These are phyloP conservation scores for Amiota communis DNA, from an alignment of 2,888 invertebrate species.

Conservation along the genomic window DNA sequence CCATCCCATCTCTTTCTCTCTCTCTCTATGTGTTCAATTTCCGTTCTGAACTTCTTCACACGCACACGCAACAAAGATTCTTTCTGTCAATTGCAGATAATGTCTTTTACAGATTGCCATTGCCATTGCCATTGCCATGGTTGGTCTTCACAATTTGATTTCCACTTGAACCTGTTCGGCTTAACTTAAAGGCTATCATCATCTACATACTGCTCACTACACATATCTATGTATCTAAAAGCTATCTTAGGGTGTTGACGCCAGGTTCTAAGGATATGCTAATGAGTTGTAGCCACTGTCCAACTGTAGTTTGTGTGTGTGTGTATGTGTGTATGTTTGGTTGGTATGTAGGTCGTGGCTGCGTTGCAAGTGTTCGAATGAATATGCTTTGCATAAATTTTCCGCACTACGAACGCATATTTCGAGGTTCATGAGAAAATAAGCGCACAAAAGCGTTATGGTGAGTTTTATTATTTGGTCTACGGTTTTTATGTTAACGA, in stretches of 20 bases:
- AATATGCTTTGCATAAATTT: conserved; percentile 56
- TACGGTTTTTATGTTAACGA: neutral
- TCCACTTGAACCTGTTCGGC: neutral
- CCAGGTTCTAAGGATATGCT: conserved; percentile 10
- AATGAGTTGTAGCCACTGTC: conserved; percentile 32
- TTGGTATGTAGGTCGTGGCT: conserved; percentile 11
- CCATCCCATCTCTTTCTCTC: neutral
- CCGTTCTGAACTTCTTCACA: neutral
- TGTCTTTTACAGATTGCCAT: neutral
- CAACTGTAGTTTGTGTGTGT: conserved; percentile 12
- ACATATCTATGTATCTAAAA: neutral
- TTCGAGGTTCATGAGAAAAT: conserved; percentile 53
- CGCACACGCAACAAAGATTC: neutral
- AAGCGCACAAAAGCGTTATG: conserved; percentile 57
- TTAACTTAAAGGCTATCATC: too few relatives aligned
- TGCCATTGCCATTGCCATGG: neutral
- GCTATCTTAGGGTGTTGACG: neutral
- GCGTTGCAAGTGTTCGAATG: conserved; percentile 27
- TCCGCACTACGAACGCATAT: conserved; percentile 53
- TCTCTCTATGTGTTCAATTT: too few relatives aligned
- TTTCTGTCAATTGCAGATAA: conserved; percentile 23
- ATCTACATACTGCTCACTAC: too few relatives aligned
- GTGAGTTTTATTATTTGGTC: conserved; percentile 42
- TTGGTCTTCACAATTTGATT: neutral
- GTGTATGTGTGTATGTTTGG: neutral